Evolutionary conservation across 2,113 vertebrate genomes (phyloP).

Genomic region (Leptodactylus fuscus): DNA sequence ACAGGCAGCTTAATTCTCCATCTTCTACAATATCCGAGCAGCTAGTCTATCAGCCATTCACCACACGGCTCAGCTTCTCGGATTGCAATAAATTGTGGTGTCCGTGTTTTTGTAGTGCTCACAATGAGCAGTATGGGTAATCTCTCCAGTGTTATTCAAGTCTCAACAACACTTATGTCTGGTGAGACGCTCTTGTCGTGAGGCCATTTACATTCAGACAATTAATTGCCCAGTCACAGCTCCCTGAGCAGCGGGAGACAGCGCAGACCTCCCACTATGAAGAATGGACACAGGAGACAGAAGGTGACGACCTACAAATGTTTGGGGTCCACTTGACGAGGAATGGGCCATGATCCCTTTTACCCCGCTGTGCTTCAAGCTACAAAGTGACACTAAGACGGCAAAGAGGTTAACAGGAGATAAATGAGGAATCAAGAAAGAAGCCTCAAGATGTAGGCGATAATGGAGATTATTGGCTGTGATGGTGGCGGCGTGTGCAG

Average conservation of each 20-base stretch:
- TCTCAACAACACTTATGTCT: slow-evolving; percentile 27
- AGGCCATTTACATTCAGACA: slow-evolving; percentile 35
- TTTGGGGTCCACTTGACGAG: background rate
- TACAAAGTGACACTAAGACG: background rate
- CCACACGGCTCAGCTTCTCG: background rate
- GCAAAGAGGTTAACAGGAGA: slow-evolving; percentile 56
- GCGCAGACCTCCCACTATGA: slow-evolving; percentile 46
- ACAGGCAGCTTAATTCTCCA: background rate
- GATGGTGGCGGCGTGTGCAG: background rate
- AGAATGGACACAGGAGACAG: slow-evolving; percentile 40
- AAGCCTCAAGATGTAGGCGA: background rate
- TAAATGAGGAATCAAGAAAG: background rate
- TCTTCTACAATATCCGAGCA: background rate
- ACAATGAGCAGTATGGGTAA: background rate
- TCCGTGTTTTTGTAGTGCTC: background rate
- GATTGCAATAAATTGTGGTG: slow-evolving; percentile 6
- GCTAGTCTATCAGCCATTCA: background rate
- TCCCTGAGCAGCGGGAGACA: background rate
- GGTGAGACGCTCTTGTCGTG: background rate
- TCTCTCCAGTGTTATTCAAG: slow-evolving; percentile 13
- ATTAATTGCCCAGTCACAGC: background rate
- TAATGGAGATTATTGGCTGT: background rate
- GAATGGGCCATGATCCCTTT: slow-evolving; percentile 14
- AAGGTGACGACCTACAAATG: background rate
- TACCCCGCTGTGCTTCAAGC: slow-evolving; percentile 5